phyloP scores from a whole-genome alignment of 2,888 invertebrate species.

The Drosophila meridionalis region DNA sequence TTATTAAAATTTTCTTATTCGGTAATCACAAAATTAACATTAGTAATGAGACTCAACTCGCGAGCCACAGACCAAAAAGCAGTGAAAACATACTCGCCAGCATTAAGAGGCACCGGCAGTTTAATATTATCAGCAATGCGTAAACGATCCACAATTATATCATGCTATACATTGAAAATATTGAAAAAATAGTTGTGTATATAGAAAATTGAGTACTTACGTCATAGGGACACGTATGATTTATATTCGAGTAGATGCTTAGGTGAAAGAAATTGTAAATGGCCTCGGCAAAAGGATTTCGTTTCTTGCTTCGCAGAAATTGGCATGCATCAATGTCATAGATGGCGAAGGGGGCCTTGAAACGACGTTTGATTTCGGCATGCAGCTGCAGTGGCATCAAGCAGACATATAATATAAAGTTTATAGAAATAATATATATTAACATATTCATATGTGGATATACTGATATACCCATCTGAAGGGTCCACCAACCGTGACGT shows the following conservation, averaged over 20 bases:
- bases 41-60: neutral
- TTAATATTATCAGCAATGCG: constrained; percentile 3
- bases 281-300: constrained; percentile 36
- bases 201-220: constrained; percentile 20
- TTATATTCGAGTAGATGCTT: constrained; percentile 31
- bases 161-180: constrained; percentile 26
- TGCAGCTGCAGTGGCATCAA: constrained; percentile 12
- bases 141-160: constrained; percentile 29
- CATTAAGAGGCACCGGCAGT: constrained; percentile 10
- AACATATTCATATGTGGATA: neutral
- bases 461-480: neutral
- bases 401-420: too few relatives aligned
- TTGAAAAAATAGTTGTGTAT: neutral
- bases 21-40: neutral
- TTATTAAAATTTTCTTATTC: constrained; percentile 3
- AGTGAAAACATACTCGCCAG: constrained; percentile 16
- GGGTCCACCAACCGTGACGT: constrained; percentile 31
- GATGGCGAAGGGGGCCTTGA: neutral
- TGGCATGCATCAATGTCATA: constrained; percentile 39
- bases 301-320: constrained; percentile 25
- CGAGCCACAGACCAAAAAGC: constrained; percentile 2
- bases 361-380: constrained; percentile 12
- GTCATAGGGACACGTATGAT: constrained; percentile 54
- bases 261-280: constrained; percentile 25
- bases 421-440: too few relatives aligned